Base-by-base conservation (phyloP, 2,888 invertebrate genomes). In the Drosophila imparisetae region DNA sequence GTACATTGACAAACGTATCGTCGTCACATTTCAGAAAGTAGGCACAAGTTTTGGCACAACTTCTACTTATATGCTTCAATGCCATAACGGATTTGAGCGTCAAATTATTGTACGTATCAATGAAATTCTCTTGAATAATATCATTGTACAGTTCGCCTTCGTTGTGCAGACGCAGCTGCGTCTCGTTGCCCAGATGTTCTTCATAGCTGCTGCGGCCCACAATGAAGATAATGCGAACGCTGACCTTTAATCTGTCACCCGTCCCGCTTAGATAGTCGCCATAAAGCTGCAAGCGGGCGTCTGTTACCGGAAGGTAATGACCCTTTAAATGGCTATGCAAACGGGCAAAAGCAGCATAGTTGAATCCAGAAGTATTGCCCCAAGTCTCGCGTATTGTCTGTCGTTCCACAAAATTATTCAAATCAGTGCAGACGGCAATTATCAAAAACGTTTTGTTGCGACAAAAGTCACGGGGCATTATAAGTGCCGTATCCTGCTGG, bases 21-120 rank as follows among this genome's bases (percentile, higher is more conserved):
- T 98, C 97, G 80, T 98, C 97, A 6, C 96, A 96, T 93, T 98
- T 98, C 92, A 98, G 94, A 29, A 97, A 94, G 93, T 95, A 97
- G 52, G 95, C 90, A 0, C 95, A 95, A 92, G 81, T 83, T 15
- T 84, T 76, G n/a, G 78, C 66, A 87, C 97, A 97, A 83, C 95
- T 95, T 45, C 94, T 94, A 8, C 94, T 95, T 29, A 96, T 95
- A 96, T 97, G 96, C 91, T 97, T 97, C 66, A 98, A 91, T 94
- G 97, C 95, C 95, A 97, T 96, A 15, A 97, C 95, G 53, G 97
- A 96, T 91, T 98, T 98, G 32, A 98, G 90, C 0, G 97, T 98
- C 78, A 97, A 94, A 94, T 98, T 98, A 92, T 97, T 96, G 91
- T 98, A 97, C 0, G 96, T 95, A 92, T 98, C 98, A 45, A 96